Conservation (phyloP, 1,140 invertebrate species). For the Atopsyche davidsoni region DNA sequence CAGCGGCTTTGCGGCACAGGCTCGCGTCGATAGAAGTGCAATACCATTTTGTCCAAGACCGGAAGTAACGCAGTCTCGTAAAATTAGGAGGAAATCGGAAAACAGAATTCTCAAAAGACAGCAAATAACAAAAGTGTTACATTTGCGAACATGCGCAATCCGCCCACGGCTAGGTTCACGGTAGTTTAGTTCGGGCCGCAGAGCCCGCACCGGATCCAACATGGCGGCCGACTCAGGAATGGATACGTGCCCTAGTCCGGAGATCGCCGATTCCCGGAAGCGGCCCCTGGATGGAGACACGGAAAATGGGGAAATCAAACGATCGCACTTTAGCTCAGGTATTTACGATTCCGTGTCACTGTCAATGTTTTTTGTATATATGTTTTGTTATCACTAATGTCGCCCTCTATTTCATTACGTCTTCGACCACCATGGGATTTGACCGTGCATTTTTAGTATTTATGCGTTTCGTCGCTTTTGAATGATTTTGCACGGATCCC, state of each 20-base stretch:
- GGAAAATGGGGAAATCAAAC: constrained; percentile 80
- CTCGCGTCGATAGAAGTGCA: background rate
- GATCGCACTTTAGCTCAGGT: constrained; percentile 86
- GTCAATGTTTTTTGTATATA: constrained; percentile 15
- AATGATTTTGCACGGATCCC: background rate
- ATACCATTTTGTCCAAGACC: background rate
- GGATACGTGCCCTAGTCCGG: constrained; percentile 75
- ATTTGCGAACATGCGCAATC: constrained; percentile 24
- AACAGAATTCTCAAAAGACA: background rate
- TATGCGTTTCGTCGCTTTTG: constrained; percentile 15
- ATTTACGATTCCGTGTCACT: constrained; percentile 17
- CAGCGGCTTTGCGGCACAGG: background rate
- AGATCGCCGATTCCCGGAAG: constrained; percentile 73
- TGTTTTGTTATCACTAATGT: constrained; percentile 20
- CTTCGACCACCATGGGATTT: constrained; percentile 36
- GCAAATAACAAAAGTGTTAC: background rate
- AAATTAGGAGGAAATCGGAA: no score
- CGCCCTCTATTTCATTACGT: constrained; percentile 38
- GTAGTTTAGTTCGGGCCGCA: constrained; percentile 32
- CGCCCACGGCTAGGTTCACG: constrained; percentile 24
- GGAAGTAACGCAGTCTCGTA: no score
- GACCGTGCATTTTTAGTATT: constrained; percentile 21
- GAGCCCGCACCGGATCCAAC: constrained; percentile 50
- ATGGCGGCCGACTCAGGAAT: constrained; percentile 77
- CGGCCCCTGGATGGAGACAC: constrained; percentile 77